Percentiles rank a stretch among this genome's conserved stretches.
Conservation (phyloP, 2,113 vertebrate species). For the Callocephalon fimbriatum region DNA sequence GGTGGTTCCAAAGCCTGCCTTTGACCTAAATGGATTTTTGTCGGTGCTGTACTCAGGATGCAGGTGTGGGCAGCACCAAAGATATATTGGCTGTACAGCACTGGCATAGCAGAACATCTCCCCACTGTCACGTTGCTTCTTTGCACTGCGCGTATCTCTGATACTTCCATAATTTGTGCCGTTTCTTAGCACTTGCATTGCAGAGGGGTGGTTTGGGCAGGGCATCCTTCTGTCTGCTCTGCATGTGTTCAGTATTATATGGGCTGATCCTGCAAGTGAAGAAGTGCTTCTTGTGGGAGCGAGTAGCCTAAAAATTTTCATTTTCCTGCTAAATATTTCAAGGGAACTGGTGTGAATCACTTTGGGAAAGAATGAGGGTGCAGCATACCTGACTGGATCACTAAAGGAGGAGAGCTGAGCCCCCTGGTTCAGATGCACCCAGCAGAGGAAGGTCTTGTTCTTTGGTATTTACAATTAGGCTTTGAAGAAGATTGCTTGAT, state of each 20-base stretch:
- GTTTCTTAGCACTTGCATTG: accelerated
- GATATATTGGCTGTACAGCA: background rate
- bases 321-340: background rate
- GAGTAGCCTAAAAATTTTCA: background rate
- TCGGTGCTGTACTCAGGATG: background rate
- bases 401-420: background rate
- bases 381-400: accelerated
- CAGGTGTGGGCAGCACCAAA: background rate
- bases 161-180: background rate
- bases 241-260: accelerated
- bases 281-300: background rate
- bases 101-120: background rate
- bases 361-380: background rate
- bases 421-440: background rate
- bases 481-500: background rate
- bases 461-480: background rate
- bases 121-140: background rate
- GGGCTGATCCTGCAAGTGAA: accelerated
- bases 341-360: background rate
- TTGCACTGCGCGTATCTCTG: accelerated
- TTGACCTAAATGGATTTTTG: background rate
- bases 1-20: background rate
- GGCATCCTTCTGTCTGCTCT: background rate
- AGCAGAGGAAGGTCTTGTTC: background rate
- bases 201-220: background rate